A percentile compares a stretch with the other conserved stretches of the same genome.
These are phyloP conservation scores for Ennomos quercinarius DNA, from an alignment of 2,888 invertebrate genomes.

Conservation along the genomic window DNA sequence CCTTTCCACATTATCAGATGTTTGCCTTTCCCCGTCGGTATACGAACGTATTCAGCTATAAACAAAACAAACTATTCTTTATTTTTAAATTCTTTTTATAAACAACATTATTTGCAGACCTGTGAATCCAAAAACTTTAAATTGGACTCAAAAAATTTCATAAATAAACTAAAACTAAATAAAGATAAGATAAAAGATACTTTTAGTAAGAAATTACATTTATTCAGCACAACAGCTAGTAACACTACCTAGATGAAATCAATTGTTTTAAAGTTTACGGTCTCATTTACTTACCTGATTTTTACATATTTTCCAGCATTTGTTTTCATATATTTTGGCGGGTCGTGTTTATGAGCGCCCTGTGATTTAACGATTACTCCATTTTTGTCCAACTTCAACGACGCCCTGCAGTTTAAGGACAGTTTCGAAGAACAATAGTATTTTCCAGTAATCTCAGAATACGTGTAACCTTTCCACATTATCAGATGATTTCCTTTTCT, in stretches of 20 bases:
- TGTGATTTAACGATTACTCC: conserved; percentile 32
- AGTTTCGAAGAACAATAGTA: conserved; percentile 28
- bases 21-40: conserved; percentile 13
- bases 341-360: conserved; percentile 27
- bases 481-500: conserved; percentile 18
- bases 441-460: conserved; percentile 17
- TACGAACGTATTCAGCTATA: not conserved
- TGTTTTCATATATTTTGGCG: conserved; percentile 26
- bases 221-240: too few species aligned
- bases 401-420: conserved; percentile 41
- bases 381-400: conserved; percentile 40
- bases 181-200: too few species aligned
- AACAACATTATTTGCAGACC: too few species aligned
- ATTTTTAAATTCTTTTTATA: too few species aligned
- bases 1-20: conserved; percentile 19
- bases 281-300: not conserved
- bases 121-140: too few species aligned
- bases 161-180: too few species aligned
- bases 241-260: too few species aligned
- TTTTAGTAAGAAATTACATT: too few species aligned
- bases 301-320: conserved; percentile 22
- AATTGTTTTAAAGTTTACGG: too few species aligned
- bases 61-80: not conserved
- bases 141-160: too few species aligned
- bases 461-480: conserved; percentile 23